Conservation (phyloP, 2,888 invertebrate genomes). For the Rhodophaea formosa region DNA sequence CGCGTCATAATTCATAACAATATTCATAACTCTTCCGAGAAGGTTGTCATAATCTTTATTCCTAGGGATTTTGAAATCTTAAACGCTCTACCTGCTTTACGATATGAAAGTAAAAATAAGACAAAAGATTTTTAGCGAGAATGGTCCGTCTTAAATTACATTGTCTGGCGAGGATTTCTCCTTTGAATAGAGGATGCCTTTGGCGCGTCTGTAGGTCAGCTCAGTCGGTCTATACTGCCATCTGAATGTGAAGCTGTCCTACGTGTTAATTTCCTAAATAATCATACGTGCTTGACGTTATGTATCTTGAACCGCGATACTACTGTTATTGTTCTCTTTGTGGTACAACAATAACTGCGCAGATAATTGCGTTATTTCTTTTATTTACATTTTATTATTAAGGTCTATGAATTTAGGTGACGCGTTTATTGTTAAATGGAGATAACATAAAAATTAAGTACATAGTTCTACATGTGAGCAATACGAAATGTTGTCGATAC, state of each 20-base stretch:
- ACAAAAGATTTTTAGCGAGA: not conserved
- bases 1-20: too few species aligned
- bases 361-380: not conserved
- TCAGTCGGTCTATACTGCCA: not conserved
- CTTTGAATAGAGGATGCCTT: not conserved
- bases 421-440: not conserved
- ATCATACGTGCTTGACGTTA: not conserved
- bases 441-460: not conserved
- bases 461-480: not conserved
- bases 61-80: not conserved
- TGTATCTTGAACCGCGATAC: not conserved
- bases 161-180: not conserved
- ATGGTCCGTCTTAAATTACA: not conserved
- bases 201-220: not conserved
- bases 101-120: not conserved
- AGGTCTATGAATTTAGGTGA: not conserved
- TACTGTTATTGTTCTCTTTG: not conserved
- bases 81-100: not conserved
- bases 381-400: not conserved
- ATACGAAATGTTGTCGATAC: not conserved
- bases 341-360: not conserved
- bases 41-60: not conserved
- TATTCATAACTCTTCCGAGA: too few species aligned
- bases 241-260: not conserved
- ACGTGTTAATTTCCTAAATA: conserved; percentile 17